phyloP scores from a whole-genome alignment of 2,113 vertebrate species.

The Osmerus eperlanus region DNA sequence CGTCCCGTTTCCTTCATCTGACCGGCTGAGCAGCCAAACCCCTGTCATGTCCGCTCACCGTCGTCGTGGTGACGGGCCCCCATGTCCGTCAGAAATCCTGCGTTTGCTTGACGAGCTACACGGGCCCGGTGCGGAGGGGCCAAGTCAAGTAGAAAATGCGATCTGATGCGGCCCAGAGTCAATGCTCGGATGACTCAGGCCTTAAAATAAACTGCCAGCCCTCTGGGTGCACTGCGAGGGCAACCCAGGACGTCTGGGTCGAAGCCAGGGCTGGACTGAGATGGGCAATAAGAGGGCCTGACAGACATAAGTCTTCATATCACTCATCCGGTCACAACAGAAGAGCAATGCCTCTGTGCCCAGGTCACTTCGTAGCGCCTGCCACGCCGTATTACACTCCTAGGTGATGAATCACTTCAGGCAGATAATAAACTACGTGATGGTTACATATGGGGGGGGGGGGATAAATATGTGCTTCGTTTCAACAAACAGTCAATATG shows the following conservation, averaged over 20 bases:
- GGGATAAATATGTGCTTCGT: not conserved
- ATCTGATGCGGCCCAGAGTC: conserved; percentile 39
- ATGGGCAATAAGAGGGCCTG: not conserved
- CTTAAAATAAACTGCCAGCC: conserved; percentile 48
- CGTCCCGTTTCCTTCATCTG: conserved; percentile 32
- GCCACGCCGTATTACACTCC: conserved; percentile 19
- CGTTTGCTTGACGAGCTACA: too few species aligned
- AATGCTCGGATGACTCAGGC: conserved; percentile 22
- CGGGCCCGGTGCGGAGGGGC: not conserved
- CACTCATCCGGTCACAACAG: conserved; percentile 7
- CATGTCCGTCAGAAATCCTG: too few species aligned
- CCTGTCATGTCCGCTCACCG: conserved; percentile 40
- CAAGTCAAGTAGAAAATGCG: conserved; percentile 53
- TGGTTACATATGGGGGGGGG: conserved; percentile 15
- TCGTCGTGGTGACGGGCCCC: conserved; percentile 17
- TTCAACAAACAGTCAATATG: conserved; percentile 1
- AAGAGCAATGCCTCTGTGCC: not conserved
- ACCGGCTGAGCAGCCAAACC: conserved; percentile 41
- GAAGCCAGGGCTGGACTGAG: not conserved
- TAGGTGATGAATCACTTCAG: conserved; percentile 6
- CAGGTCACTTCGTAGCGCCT: not conserved
- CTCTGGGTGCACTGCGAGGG: conserved; percentile 25
- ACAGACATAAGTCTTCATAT: conserved; percentile 17
- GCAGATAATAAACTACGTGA: conserved; percentile 7
- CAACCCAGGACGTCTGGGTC: not conserved